Base-by-base conservation (phyloP, 1,140 invertebrate species). In the Cydia strobilella region DNA sequence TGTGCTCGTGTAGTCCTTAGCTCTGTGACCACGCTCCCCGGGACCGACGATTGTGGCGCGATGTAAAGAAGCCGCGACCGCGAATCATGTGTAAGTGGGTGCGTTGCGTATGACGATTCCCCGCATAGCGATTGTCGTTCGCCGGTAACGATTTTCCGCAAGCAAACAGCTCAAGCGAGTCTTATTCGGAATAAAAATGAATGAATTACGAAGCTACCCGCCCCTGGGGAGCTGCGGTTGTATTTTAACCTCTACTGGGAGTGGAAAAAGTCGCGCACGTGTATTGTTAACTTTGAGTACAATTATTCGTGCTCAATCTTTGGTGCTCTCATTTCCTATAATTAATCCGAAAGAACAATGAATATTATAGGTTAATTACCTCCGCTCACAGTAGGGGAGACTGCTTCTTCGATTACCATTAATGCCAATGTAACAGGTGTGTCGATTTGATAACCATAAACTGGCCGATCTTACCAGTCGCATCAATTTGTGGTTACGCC, bases 41-140 rank as follows among this genome's bases (percentile, higher is more conserved):
- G 81, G 80, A 85, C 87, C 88, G 88, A 87, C 86, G 83, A 89
- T 86, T 84, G 87, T 91, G 90, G 90, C 90, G 89, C 87, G 84
- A 92, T 92, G 90, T 92, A 84, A 90, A 85, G 87, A 86, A 87
- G 84, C 85, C 84, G 90, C 86, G 85, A 87, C 86, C 88, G 88
- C 87, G 87, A 90, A 88, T 87, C 82, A 92, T 92, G 90, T 92
- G 90, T 91, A 92, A 92, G 90, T 91, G 86, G 80, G 82, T 86
- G 85, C 83, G 86, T 89, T 87, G 83, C 81, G 83, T 88, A 83
- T 84, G 82, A 84, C 81, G 77, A 72, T 80, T 82, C 77, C 79
- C 80, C 80, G 79, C 84, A 86, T 84, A 84, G 78, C 76, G 79
- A 83, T 84, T 80, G 81, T 80, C 77, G 75, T 80, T 82, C 73